Evolutionary conservation across 2,888 invertebrate species (phyloP).

Genomic region (Alentia gelatinosa): DNA sequence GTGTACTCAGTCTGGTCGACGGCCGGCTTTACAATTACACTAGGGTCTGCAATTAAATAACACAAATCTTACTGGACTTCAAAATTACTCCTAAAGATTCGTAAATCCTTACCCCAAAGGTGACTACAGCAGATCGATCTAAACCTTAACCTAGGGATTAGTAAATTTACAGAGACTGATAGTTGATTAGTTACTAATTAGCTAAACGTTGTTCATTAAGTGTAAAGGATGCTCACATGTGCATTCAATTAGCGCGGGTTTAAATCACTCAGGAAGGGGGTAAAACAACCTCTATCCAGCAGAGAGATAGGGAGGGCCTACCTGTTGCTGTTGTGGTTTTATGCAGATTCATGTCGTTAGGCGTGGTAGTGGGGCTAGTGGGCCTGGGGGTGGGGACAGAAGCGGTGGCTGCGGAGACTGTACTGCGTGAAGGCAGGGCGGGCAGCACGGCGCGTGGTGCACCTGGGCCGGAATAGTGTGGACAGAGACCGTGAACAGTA

Average conservation of each 20-base stretch:
- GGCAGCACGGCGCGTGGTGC: neutral
- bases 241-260: no score
- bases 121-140: neutral
- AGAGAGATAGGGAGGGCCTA: neutral
- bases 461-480: conserved; percentile 33
- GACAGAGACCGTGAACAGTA: neutral
- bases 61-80: no score
- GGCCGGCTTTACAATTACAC: conserved; percentile 56
- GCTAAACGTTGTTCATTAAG: neutral
- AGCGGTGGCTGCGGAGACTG: neutral
- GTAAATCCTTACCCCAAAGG: no score
- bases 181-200: neutral
- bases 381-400: conserved; percentile 30
- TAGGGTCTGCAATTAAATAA: conserved; percentile 32
- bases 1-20: conserved; percentile 39
- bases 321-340: conserved; percentile 45
- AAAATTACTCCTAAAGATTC: no score
- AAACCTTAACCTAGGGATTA: neutral
- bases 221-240: neutral
- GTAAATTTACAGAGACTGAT: neutral
- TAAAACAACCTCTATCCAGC: neutral
- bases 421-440: conserved; percentile 19
- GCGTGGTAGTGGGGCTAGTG: conserved; percentile 33
- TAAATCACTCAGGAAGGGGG: neutral
- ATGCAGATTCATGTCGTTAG: conserved; percentile 42